Evolutionary conservation across 2,113 vertebrate species (phyloP).

Genomic region (Leptosomus discolor): DNA sequence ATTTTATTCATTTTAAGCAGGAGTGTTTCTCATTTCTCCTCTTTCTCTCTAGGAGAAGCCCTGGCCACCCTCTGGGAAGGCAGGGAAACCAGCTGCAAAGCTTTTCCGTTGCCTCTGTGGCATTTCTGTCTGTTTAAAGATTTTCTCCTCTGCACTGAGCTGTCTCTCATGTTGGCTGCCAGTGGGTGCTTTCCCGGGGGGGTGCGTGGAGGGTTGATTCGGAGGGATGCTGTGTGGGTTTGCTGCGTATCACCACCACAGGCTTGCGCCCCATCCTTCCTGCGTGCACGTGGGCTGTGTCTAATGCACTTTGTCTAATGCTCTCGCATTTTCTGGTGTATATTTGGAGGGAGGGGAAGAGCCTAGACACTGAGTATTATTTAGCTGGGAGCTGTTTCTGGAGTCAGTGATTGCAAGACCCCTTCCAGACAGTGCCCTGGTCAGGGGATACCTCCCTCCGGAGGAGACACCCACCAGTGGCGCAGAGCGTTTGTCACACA

Average conservation of each 20-base stretch:
- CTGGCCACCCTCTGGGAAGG: conserved; percentile 43
- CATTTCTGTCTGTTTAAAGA: background rate
- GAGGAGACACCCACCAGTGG: background rate
- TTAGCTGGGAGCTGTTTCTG: background rate
- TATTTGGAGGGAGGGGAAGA: background rate
- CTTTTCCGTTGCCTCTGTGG: background rate
- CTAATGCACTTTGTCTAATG: background rate
- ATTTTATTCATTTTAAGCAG: conserved; percentile 72
- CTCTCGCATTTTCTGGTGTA: background rate
- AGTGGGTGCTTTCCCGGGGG: background rate
- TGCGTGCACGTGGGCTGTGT: accelerated
- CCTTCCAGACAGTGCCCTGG: background rate
- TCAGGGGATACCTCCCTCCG: background rate
- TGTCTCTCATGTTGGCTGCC: background rate
- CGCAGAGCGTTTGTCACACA: background rate
- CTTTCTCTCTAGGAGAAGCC: background rate
- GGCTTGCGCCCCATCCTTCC: background rate
- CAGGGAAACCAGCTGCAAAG: conserved; percentile 41
- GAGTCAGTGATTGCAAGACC: background rate
- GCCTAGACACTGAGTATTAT: accelerated
- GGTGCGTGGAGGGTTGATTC: accelerated
- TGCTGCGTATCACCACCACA: background rate
- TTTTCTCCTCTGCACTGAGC: background rate
- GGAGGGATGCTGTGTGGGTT: background rate
- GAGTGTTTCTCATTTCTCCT: conserved; percentile 28